Evolutionary conservation across 2,113 vertebrate genomes (phyloP), one percentile per base, ranked within the genome.

Genomic region (Pimephales promelas): DNA sequence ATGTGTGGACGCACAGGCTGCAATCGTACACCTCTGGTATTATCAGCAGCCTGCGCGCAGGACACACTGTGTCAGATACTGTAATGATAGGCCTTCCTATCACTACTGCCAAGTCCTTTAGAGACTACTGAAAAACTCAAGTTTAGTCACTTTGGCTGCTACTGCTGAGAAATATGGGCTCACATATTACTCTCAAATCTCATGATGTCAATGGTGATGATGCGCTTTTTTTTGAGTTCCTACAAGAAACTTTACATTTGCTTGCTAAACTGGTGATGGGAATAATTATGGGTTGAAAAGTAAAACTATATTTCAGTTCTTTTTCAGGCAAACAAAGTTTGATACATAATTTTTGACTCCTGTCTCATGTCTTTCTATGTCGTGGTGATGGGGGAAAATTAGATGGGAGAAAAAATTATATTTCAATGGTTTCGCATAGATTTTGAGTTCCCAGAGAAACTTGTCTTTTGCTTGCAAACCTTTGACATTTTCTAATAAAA

Each of bases 21-120:
- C 87, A 92, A 93, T 83, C 72, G 80, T 82, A 92, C 88, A 92
- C 91, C 66, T 75, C 79, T 84, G 81, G 80, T 89, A 79, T 88
- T 86, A 87, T 73, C 79, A 84, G 87, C 80, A 81, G 47, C 47
- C 83, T 62, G 75, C 68, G 49, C n/a, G 22, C 47, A 52, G 77
- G 66, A 43, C 83, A 59, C 52, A 62, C 77, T 77, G 82, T 86
- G 82, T 75, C 52, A 20, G 83, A 75, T 16, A 72, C 83, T 84
- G 66, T 79, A 87, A 87, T 78, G 82, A 76, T 54, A 84, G 82
- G 74, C 79, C 71, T 18, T 86, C 73, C 34, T 81, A 57, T 79
- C 73, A 87, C 36, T 49, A 54, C 64, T 43, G 70, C 36, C 43
- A 24, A 74, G 40, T 74, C 45, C 64, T 45, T 45, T 6, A 36